Evolutionary conservation across 2,797 vertebrate genomes (phyloP), one percentile per base, ranked within the genome.

Genomic region (Ibycter americanus): DNA sequence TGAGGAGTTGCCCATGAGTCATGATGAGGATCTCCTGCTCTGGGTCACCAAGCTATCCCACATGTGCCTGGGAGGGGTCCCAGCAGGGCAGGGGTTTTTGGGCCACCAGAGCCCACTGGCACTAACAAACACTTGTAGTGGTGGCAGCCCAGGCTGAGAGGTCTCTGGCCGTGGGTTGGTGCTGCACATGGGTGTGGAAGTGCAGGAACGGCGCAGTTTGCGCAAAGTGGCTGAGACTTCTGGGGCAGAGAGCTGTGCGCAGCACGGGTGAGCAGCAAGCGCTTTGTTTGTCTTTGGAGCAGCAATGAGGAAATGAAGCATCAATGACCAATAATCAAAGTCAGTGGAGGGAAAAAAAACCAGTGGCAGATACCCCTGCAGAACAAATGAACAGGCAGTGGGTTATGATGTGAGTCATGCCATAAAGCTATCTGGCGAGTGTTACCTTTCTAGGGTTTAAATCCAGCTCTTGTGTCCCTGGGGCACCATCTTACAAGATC

Each of bases 401-500:
- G 66, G 76, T 20, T 81, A 80, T 20, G 68, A 55, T 51, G 79
- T 0, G 79, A 78, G 83, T 18, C 2, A 29, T 93, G 83, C 86
- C 83, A 47, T 42, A 46, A 90, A 92, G 77, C 82, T 88, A 63
- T 49, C 66, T 1, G 4, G 84, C 4, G 9, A 88, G 42, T 18
- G 38, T 68, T 95, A 44, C 80, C 88, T 94, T 93, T 40, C 79
- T 51, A 4, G 94, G 91, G 83, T 73, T 92, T 95, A 42, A 90
- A 95, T 91, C 93, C 95, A 73, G 44, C 72, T 59, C 91, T 46
- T 0, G 7, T 6, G 68, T 95, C 96, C 95, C 97, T 71, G 66
- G 93, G 92, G 95, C 96, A 74, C 90, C 81, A 73, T 96, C 88
- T 68, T 36, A 47, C 70, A 58, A 55, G 95, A 96, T 92, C 90